Conservation (phyloP, 2,888 invertebrate genomes). For the Mellilla xanthometata region DNA sequence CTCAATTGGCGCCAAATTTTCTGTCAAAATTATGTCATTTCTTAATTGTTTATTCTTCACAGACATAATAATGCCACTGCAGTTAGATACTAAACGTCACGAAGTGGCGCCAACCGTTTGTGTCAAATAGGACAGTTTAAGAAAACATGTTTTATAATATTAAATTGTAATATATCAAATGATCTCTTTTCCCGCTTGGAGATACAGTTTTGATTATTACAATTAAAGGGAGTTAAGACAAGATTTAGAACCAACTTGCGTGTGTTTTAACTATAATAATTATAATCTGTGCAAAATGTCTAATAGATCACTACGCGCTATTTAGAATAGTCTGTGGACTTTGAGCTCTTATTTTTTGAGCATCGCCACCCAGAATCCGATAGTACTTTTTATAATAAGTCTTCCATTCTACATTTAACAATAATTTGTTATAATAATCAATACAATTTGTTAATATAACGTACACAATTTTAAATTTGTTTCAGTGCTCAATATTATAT, state of each 20-base stretch:
- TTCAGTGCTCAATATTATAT: slow-evolving; percentile 76
- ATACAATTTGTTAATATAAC: slow-evolving; percentile 41
- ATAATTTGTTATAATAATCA: slow-evolving; percentile 30
- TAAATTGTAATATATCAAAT: no score
- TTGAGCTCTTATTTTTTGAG: slow-evolving; percentile 52
- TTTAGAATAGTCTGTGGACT: slow-evolving; percentile 75
- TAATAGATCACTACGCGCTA: slow-evolving; percentile 72
- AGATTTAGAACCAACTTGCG: slow-evolving; percentile 49
- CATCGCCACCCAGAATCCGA: slow-evolving; percentile 43
- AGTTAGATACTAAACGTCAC: no score
- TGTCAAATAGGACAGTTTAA: no score
- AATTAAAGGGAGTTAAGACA: slow-evolving; percentile 26
- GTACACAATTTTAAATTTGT: slow-evolving; percentile 61
- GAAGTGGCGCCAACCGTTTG: no score
- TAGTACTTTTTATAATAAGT: slow-evolving; percentile 61
- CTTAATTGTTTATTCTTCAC: no score
- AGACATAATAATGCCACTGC: no score
- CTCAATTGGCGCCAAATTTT: no score
- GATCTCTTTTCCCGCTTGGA: slow-evolving; percentile 4
- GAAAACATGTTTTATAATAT: no score
- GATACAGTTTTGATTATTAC: slow-evolving; percentile 19
- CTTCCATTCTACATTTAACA: slow-evolving; percentile 67
- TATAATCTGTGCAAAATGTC: slow-evolving; percentile 73
- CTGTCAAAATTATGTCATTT: no score
- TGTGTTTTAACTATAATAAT: slow-evolving; percentile 57